Evolutionary conservation across 2,888 invertebrate species (phyloP).

Genomic region (Thyatira batis): DNA sequence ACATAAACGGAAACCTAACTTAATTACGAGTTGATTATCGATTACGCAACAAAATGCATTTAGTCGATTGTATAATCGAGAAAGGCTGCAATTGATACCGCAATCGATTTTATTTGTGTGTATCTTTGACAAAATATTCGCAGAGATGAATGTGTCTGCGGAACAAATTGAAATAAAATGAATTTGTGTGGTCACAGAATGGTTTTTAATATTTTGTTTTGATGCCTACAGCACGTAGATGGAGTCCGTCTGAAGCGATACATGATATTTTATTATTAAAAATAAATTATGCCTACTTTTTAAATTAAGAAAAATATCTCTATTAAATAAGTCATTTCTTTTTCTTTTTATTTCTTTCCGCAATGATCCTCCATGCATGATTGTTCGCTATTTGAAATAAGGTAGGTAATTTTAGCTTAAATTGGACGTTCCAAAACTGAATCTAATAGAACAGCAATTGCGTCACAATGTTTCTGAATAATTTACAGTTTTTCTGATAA

Average conservation of each 20-base stretch:
- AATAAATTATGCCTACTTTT: neutral
- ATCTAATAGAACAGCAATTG: too few species aligned
- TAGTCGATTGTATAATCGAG: conserved; percentile 15
- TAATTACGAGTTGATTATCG: neutral
- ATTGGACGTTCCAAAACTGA: too few species aligned
- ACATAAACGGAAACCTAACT: neutral
- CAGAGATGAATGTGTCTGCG: conserved; percentile 5
- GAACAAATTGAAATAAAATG: conserved; percentile 10
- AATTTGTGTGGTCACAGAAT: neutral
- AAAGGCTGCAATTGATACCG: conserved; percentile 1
- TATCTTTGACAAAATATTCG: conserved; percentile 4
- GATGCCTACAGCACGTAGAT: neutral
- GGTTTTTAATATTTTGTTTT: neutral
- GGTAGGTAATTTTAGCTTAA: neutral
- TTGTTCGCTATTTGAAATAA: neutral
- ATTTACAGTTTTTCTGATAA: neutral
- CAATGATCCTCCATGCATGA: neutral
- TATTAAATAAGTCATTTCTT: neutral
- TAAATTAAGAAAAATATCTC: neutral
- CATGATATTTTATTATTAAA: neutral
- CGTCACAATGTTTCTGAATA: neutral
- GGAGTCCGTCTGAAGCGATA: neutral
- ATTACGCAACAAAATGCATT: conserved; percentile 9
- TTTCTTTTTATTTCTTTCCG: neutral
- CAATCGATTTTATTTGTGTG: neutral